These are phyloP conservation scores for Sebastes oblongus DNA, from an alignment of 2,797 vertebrate genomes.

Conservation along the genomic window DNA sequence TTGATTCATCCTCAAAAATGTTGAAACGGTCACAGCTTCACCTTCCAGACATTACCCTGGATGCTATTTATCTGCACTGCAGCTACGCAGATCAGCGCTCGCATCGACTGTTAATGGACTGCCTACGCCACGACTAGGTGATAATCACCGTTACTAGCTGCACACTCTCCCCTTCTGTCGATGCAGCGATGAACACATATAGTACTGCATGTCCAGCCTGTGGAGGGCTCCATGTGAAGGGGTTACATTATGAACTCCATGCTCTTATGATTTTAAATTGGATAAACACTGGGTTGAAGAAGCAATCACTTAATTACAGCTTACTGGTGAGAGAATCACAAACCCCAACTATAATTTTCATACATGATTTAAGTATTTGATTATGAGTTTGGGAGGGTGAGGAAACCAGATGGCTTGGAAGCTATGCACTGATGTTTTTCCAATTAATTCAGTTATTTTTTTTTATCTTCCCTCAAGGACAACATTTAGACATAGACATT, in stretches of 20 bases:
- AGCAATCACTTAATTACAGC: background rate
- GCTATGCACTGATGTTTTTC: background rate
- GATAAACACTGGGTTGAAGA: background rate
- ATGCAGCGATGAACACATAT: background rate
- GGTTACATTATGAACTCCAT: background rate
- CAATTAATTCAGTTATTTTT: background rate
- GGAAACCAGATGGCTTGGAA: background rate
- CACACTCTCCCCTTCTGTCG: background rate
- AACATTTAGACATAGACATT: background rate
- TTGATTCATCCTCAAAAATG: constrained; percentile 39
- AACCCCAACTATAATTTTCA: background rate
- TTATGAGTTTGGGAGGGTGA: background rate
- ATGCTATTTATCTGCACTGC: constrained; percentile 38
- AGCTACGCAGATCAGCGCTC: constrained; percentile 26
- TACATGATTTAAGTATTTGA: background rate
- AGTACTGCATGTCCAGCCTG: background rate
- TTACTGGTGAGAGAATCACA: background rate
- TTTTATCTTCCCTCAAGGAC: background rate
- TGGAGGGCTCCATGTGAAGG: background rate
- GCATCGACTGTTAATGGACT: constrained; percentile 48
- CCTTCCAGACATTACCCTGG: constrained; percentile 10
- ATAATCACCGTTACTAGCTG: constrained; percentile 19
- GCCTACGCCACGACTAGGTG: background rate
- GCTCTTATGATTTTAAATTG: constrained; percentile 9
- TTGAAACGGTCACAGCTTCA: constrained; percentile 26